A percentile compares a stretch with the other conserved stretches of the same genome.
phyloP scores from a whole-genome alignment of 2,888 invertebrate species.

The Subacronicta megacephala region DNA sequence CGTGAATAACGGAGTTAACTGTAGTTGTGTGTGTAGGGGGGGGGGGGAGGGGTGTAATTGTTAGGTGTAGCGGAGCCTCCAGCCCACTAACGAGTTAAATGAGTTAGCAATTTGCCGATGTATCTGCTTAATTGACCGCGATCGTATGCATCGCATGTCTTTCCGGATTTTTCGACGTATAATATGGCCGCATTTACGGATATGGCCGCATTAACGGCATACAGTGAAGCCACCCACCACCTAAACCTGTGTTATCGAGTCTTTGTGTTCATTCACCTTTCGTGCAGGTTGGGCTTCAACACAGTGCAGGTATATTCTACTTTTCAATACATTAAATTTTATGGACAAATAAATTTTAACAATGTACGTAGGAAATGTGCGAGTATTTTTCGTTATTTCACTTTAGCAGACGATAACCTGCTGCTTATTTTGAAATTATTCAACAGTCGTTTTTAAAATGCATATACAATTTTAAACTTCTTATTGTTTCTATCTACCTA shows the following conservation, averaged over 20 bases:
- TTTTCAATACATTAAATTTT: constrained; percentile 29
- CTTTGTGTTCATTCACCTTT: constrained; percentile 4
- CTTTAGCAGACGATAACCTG: constrained; percentile 20
- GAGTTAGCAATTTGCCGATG: constrained; percentile 48
- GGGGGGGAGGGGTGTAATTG: constrained; percentile 27
- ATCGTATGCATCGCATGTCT: constrained; percentile 37
- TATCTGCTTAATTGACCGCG: constrained; percentile 46
- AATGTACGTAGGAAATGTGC: constrained; percentile 22
- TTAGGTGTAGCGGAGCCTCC: constrained; percentile 34
- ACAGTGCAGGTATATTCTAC: constrained; percentile 1
- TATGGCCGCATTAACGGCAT: constrained; percentile 2
- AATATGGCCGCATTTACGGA: constrained; percentile 4
- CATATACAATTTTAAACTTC: too few species aligned
- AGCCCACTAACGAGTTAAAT: constrained; percentile 52
- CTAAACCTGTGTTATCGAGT: constrained; percentile 6
- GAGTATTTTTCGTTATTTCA: constrained; percentile 38
- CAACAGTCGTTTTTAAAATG: background rate
- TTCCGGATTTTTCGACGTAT: constrained; percentile 17
- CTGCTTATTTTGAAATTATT: constrained; percentile 4
- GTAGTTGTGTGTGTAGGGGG: constrained; percentile 22
- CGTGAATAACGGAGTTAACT: constrained; percentile 42
- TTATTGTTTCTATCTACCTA: too few species aligned
- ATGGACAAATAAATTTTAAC: constrained; percentile 33
- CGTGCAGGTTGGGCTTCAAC: constrained; percentile 6
- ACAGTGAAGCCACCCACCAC: constrained; percentile 3